Evolutionary conservation across 2,797 vertebrate species (phyloP).

Genomic region (Craterocephalus amniculus): DNA sequence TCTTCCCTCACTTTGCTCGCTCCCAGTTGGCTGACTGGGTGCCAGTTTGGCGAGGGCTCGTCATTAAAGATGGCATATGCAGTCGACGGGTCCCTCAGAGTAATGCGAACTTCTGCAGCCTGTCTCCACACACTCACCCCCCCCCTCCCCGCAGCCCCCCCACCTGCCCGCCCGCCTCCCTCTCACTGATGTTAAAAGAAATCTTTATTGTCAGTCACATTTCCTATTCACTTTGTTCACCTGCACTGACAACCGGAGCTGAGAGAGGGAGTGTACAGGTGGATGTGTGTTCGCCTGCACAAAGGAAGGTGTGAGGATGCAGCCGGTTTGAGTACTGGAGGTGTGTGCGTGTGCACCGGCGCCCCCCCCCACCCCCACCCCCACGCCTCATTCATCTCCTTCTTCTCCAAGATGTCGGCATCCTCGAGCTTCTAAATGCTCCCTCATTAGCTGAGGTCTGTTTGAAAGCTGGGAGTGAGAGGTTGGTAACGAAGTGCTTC

Average conservation of each 20-base stretch:
- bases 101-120: constrained; percentile 87
- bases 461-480: constrained; percentile 89
- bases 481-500: constrained; percentile 79
- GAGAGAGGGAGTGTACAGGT: constrained; percentile 60
- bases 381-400: constrained; percentile 9
- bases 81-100: constrained; percentile 83
- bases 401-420: constrained; percentile 82
- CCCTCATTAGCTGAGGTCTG: constrained; percentile 98
- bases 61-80: constrained; percentile 86
- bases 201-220: constrained; percentile 99
- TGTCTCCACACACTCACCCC: constrained; percentile 89
- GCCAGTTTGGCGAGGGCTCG: constrained; percentile 66
- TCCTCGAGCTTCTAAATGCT: constrained; percentile 91
- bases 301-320: constrained; percentile 43
- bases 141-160: constrained; percentile 1
- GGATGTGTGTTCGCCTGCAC: constrained; percentile 43
- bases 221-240: constrained; percentile 98
- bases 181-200: constrained; percentile 98
- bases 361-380: constrained; percentile 4
- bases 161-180: constrained; percentile 66
- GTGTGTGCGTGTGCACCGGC: constrained; percentile 55
- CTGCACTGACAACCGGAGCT: constrained; percentile 89
- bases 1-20: constrained; percentile 50
- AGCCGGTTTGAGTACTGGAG: constrained; percentile 54
- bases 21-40: constrained; percentile 65